A percentile compares a stretch with the other conserved stretches of the same genome.
Evolutionary conservation across 92 coral and sea anemone genomes (phyloP).

Genomic region (Porites cylindrica): DNA sequence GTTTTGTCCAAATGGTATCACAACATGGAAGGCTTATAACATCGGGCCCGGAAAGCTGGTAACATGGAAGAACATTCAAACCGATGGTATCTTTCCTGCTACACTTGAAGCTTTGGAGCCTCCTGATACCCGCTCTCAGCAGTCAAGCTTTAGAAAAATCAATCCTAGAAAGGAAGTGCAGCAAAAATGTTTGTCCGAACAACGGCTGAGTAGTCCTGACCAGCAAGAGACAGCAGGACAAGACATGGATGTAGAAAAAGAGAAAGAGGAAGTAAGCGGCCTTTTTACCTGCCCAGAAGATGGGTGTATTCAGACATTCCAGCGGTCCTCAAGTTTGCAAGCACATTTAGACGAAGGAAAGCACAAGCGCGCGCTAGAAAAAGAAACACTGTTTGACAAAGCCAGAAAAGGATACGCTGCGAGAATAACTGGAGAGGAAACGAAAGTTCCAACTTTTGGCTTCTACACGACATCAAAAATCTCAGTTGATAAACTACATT

Average conservation of each 20-base stretch:
- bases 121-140: slow-evolving; percentile 1
- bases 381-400: slow-evolving; percentile 51
- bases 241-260: background rate
- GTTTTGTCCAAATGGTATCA: slow-evolving; percentile 27
- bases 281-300: too few species aligned
- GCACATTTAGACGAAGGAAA: slow-evolving; percentile 44
- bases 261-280: too few species aligned
- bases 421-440: slow-evolving; percentile 42
- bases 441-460: slow-evolving; percentile 45
- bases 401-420: slow-evolving; percentile 56
- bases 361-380: slow-evolving; percentile 42
- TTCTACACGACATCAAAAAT: background rate
- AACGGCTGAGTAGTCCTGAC: background rate
- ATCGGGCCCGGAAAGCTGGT: slow-evolving; percentile 26
- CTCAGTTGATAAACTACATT: background rate
- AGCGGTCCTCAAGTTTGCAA: slow-evolving; percentile 26
- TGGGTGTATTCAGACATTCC: too few species aligned
- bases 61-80: slow-evolving; percentile 24
- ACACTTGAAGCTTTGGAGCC: slow-evolving; percentile 19
- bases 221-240: slow-evolving; percentile 7
- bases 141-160: slow-evolving; percentile 14
- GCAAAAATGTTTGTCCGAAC: slow-evolving; percentile 1
- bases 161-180: background rate
- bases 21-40: slow-evolving; percentile 37
- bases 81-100: slow-evolving; percentile 10